Evolutionary conservation across 53 echinoderm and acorn worm genomes (phyloP), one percentile per base, ranked within the genome.

Genomic region (Actinopyga echinites): DNA sequence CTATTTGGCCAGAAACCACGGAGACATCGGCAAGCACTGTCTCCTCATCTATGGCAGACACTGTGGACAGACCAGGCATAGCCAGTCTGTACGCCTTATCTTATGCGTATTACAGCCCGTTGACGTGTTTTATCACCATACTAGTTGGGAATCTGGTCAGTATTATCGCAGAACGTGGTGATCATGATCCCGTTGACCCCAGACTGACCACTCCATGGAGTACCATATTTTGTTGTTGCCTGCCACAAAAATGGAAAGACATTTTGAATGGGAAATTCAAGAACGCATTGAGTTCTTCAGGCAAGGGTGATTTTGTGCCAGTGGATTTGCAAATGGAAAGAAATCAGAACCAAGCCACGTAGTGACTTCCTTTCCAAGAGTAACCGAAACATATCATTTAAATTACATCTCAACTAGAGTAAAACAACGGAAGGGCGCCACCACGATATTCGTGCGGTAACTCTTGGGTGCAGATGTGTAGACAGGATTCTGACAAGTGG

Each of bases 21-120:
- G 15, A 49, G 49, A 15, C 49, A 2, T 1, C 49, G 17, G 3
- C 49, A 1, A 49, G 15, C 15, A 49, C 49, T 15, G 17, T 49
- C 13, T 49, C 17, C 17, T 8, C 28, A 8, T 17, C 8, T 1
- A 23, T 11, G 22, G 3, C 25, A 32, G 65, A 31, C 13, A 29
- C 26, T 4, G 26, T 71, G 11, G 45, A 44, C 7, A 13, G 79
- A 11, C 85, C 93, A 19, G 65, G 79, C 22, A 83, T 93, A 30
- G 88, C 88, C 33, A 71, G 64, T 0, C 33, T 93, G 8, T 90
- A 93, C 57, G 28, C 84, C 1, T 40, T 90, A 54, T 93, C 93
- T 1, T 88, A 93, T 64, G 59, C 87, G 8, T 93, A 87, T 84
- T 93, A 93, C 66, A 71, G 75, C 13, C 87, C 90, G 13, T 56